Conservation (phyloP, 2,888 invertebrate genomes). For the Phengaris alcon region DNA sequence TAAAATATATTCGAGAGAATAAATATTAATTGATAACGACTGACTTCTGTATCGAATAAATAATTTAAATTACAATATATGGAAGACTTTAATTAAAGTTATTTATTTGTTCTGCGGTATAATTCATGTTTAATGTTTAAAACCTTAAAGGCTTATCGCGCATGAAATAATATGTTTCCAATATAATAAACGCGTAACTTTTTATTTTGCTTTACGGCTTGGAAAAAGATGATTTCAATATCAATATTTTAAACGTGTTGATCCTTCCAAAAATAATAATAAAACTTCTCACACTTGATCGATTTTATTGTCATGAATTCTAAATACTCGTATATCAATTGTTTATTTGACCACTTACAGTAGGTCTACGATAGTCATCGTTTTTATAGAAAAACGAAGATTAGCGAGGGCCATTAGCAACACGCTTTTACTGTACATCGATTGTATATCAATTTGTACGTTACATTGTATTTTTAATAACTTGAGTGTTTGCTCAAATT, state of each 20-base stretch:
- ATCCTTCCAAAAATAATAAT: too few species aligned
- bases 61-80: slow-evolving; percentile 25
- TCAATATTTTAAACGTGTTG: too few species aligned
- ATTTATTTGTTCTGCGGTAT: slow-evolving; percentile 23
- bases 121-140: slow-evolving; percentile 20
- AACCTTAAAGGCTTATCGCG: slow-evolving; percentile 10
- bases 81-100: slow-evolving; percentile 19
- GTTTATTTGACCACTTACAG: too few species aligned
- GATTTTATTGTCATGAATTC: too few species aligned
- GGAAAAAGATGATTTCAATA: too few species aligned
- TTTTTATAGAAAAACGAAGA: too few species aligned
- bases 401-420: too few species aligned
- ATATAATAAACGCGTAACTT: slow-evolving; percentile 1
- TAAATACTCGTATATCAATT: too few species aligned
- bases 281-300: too few species aligned
- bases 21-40: slow-evolving; percentile 31
- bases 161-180: slow-evolving; percentile 9
- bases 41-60: slow-evolving; percentile 29
- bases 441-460: too few species aligned
- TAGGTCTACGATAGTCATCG: too few species aligned
- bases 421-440: too few species aligned
- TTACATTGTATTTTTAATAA: not conserved
- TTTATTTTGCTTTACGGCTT: not conserved
- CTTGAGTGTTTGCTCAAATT: not conserved
- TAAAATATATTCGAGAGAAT: slow-evolving; percentile 27